phyloP scores from a whole-genome alignment of 2,113 vertebrate species.

The Eolophus roseicapilla region DNA sequence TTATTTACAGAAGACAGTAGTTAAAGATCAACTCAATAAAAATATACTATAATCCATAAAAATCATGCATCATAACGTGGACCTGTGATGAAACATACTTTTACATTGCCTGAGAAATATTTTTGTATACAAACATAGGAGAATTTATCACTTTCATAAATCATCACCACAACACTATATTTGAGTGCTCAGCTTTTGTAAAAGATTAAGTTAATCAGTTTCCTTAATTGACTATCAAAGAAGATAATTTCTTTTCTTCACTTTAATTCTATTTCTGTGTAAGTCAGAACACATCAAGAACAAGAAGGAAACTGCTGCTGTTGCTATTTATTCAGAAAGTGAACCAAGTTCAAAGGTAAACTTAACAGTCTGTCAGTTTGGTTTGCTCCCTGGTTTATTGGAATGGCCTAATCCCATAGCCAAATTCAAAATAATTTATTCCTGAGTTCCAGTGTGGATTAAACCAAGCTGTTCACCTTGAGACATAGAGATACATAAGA shows the following conservation, averaged over 20 bases:
- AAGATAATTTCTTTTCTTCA: background rate
- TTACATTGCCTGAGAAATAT: background rate
- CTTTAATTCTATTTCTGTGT: background rate
- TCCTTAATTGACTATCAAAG: background rate
- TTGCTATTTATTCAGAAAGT: background rate
- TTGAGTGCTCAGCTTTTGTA: background rate
- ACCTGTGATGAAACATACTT: background rate
- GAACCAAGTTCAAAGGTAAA: background rate
- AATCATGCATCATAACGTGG: background rate
- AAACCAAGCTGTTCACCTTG: background rate
- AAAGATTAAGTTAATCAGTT: background rate
- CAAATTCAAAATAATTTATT: background rate
- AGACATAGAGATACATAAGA: background rate
- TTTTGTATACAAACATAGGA: background rate
- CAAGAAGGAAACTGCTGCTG: background rate
- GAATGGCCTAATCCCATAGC: background rate
- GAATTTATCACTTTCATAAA: background rate
- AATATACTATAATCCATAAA: background rate
- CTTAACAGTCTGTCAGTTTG: background rate
- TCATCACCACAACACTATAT: background rate
- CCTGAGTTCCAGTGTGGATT: background rate
- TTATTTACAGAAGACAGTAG: background rate
- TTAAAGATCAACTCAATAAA: background rate
- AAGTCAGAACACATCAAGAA: background rate
- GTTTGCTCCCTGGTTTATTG: background rate